phyloP scores from a whole-genome alignment of 1,140 invertebrate species.

The Heliothis virescens region DNA sequence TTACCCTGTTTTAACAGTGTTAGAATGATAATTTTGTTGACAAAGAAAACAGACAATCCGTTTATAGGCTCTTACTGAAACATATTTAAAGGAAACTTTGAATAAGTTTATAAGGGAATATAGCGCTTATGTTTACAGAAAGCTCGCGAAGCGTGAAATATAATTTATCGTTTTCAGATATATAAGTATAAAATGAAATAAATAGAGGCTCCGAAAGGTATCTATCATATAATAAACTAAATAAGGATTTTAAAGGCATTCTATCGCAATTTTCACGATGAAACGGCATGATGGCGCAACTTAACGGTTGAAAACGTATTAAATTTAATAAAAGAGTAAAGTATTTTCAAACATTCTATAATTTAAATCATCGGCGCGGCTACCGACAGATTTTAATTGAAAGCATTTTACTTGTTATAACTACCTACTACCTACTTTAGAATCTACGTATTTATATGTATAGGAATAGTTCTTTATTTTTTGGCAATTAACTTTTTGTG shows the following conservation, averaged over 20 bases:
- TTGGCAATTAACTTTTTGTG: too few relatives aligned
- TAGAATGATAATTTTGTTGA: conserved; percentile 30
- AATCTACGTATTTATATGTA: too few relatives aligned
- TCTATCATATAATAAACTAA: not conserved
- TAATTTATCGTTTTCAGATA: conserved; percentile 12
- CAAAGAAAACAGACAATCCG: conserved; percentile 19
- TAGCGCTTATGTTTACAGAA: not conserved
- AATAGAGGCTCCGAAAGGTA: not conserved
- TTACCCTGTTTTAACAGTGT: conserved; percentile 36
- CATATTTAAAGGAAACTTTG: conserved; percentile 16
- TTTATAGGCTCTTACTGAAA: conserved; percentile 20
- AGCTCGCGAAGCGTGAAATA: conserved; percentile 14
- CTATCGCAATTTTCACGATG: not conserved
- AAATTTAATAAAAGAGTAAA: conserved; percentile 5
- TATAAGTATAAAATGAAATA: not conserved
- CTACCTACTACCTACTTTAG: too few relatives aligned
- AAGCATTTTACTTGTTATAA: too few relatives aligned
- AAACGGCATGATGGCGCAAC: not conserved
- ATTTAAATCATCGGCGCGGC: not conserved
- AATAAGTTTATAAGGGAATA: conserved; percentile 3
- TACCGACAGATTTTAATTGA: not conserved
- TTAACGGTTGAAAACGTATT: not conserved
- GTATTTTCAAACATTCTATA: not conserved
- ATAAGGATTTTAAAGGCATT: not conserved
- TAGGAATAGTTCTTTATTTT: too few relatives aligned